Conservation (phyloP, 1,140 invertebrate genomes). For the Conopomorpha cramerella region DNA sequence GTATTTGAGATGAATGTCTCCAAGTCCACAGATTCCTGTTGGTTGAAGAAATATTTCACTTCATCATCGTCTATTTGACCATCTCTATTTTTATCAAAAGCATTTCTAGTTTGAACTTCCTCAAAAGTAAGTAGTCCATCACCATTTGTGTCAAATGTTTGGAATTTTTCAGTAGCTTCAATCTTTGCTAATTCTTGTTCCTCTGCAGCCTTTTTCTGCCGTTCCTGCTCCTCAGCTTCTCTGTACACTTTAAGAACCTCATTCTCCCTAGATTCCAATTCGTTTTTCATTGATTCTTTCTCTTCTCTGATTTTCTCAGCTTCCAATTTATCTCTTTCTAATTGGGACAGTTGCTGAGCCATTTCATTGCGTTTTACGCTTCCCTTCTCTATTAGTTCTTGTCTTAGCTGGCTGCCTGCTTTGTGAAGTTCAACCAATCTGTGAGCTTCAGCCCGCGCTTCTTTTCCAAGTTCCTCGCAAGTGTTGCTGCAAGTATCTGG, state of each 20-base stretch:
- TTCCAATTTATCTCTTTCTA: slow-evolving; percentile 74
- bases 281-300: slow-evolving; percentile 73
- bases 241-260: slow-evolving; percentile 78
- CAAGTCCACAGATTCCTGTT: slow-evolving; percentile 69
- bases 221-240: slow-evolving; percentile 68
- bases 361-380: slow-evolving; percentile 76
- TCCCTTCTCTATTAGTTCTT: slow-evolving; percentile 78
- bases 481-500: slow-evolving; percentile 74
- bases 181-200: slow-evolving; percentile 61
- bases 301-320: slow-evolving; percentile 73
- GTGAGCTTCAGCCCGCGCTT: slow-evolving; percentile 76
- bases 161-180: slow-evolving; percentile 75
- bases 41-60: slow-evolving; percentile 80
- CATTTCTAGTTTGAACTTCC: slow-evolving; percentile 78
- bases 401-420: slow-evolving; percentile 76
- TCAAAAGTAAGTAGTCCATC: slow-evolving; percentile 76
- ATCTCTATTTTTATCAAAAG: slow-evolving; percentile 89
- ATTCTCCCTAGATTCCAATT: slow-evolving; percentile 75
- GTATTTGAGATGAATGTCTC: slow-evolving; percentile 72
- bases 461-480: slow-evolving; percentile 81
- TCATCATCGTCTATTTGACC: slow-evolving; percentile 82
- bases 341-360: slow-evolving; percentile 67
- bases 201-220: slow-evolving; percentile 62
- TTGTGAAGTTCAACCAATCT: slow-evolving; percentile 72
- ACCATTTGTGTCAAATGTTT: slow-evolving; percentile 74